phyloP scores from a whole-genome alignment of 2,888 invertebrate genomes.

The Tuberolachnus salignus region DNA sequence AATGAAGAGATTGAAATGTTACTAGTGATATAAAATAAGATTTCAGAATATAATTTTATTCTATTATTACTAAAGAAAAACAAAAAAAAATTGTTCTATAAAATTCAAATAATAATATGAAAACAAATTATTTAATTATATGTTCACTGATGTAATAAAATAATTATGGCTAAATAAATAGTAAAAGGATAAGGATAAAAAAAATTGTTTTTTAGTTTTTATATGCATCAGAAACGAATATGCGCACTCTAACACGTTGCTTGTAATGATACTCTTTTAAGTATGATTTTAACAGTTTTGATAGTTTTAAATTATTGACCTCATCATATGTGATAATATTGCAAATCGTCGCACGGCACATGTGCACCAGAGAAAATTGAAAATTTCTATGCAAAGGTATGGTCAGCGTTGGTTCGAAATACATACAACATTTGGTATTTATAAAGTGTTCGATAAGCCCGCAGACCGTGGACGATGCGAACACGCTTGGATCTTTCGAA shows the following conservation, averaged over 20 bases:
- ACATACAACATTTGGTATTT: slow-evolving; percentile 97
- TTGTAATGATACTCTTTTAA: slow-evolving; percentile 97
- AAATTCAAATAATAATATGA: slow-evolving; percentile 13
- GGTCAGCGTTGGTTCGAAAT: slow-evolving; percentile 97
- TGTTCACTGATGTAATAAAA: slow-evolving; percentile 2
- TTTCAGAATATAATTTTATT: too few species aligned
- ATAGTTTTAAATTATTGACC: slow-evolving; percentile 84
- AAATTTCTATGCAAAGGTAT: slow-evolving; percentile 86
- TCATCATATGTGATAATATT: slow-evolving; percentile 86
- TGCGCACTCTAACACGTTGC: slow-evolving; percentile 82
- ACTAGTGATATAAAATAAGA: too few species aligned
- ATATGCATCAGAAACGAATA: slow-evolving; percentile 69
- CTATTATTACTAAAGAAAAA: slow-evolving; percentile 6
- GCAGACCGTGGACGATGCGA: slow-evolving; percentile 85
- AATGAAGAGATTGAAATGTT: too few species aligned
- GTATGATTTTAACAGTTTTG: slow-evolving; percentile 83
- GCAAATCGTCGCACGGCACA: slow-evolving; percentile 86
- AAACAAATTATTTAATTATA: neutral
- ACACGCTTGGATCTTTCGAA: slow-evolving; percentile 96
- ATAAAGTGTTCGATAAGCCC: slow-evolving; percentile 82
- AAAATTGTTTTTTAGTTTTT: slow-evolving; percentile 60
- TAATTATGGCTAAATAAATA: slow-evolving; percentile 25
- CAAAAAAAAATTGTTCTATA: neutral
- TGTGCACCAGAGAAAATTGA: slow-evolving; percentile 89
- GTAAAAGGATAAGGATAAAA: neutral